A percentile compares a stretch with the other conserved stretches of the same genome.
These are phyloP conservation scores for Triplophysa tibetana DNA, from an alignment of 2,113 vertebrate species.

Conservation along the genomic window DNA sequence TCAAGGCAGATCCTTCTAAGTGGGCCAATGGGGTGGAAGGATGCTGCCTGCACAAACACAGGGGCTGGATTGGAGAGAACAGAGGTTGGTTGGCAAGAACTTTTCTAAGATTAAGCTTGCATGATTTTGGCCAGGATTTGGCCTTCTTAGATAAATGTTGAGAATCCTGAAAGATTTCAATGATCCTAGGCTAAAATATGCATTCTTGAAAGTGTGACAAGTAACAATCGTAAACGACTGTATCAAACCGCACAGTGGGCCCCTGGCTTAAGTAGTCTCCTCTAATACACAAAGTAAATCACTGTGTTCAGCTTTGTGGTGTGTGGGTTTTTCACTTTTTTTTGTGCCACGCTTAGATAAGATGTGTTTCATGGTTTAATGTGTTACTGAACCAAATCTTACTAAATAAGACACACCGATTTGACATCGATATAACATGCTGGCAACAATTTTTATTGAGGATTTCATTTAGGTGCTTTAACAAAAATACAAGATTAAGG, in stretches of 20 bases:
- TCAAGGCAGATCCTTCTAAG: neutral
- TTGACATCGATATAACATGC: too few species aligned
- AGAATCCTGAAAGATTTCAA: too few species aligned
- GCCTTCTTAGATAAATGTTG: too few species aligned
- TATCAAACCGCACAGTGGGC: too few species aligned
- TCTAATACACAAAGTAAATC: neutral
- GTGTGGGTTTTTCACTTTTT: neutral
- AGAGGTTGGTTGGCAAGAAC: constrained; percentile 10
- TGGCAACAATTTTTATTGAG: neutral
- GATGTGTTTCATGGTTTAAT: too few species aligned
- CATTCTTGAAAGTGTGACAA: too few species aligned
- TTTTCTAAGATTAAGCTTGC: neutral
- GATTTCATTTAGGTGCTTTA: neutral
- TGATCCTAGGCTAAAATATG: too few species aligned
- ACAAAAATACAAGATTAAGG: neutral
- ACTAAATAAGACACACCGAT: too few species aligned
- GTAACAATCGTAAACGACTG: too few species aligned
- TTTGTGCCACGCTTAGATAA: neutral
- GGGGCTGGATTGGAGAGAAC: neutral
- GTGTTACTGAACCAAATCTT: too few species aligned
- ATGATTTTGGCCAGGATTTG: too few species aligned
- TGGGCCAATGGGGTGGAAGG: neutral
- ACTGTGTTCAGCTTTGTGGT: neutral
- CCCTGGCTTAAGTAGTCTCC: neutral
- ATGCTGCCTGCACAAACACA: neutral